A percentile compares a stretch with the other conserved stretches of the same genome.
phyloP scores from a whole-genome alignment of 2,888 invertebrate species.

The Leucoma salicis region DNA sequence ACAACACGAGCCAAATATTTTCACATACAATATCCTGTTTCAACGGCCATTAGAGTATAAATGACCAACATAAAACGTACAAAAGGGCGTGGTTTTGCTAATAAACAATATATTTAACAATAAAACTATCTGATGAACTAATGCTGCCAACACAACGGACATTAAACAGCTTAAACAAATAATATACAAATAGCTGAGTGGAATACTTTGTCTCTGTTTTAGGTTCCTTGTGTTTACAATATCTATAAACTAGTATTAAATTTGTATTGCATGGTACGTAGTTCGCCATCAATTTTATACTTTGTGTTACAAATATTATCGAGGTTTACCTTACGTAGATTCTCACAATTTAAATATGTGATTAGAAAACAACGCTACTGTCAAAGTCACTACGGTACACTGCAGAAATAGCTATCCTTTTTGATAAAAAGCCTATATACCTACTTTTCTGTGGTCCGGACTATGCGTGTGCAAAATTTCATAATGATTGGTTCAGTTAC shows the following conservation, averaged over 20 bases:
- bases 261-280: too few relatives aligned
- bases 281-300: too few relatives aligned
- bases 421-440: too few relatives aligned
- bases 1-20: slow-evolving; percentile 20
- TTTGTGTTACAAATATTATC: too few relatives aligned
- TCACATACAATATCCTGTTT: slow-evolving; percentile 40
- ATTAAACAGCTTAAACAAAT: slow-evolving; percentile 40
- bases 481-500: too few relatives aligned
- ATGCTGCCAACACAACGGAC: slow-evolving; percentile 48
- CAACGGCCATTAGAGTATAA: slow-evolving; percentile 35
- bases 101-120: slow-evolving; percentile 40
- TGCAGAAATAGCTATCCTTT: too few relatives aligned
- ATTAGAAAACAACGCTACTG: too few relatives aligned
- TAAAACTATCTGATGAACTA: slow-evolving; percentile 41
- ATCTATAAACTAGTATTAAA: neutral
- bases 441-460: too few relatives aligned
- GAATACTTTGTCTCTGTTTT: slow-evolving; percentile 3
- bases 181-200: slow-evolving; percentile 10
- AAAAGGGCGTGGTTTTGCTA: slow-evolving; percentile 32
- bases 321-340: too few relatives aligned
- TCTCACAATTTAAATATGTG: too few relatives aligned
- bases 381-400: too few relatives aligned
- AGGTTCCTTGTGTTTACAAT: slow-evolving; percentile 7
- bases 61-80: slow-evolving; percentile 45
- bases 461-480: too few relatives aligned